Base-by-base conservation (phyloP, 2,113 vertebrate species). In the Phrynosoma blainvillii region DNA sequence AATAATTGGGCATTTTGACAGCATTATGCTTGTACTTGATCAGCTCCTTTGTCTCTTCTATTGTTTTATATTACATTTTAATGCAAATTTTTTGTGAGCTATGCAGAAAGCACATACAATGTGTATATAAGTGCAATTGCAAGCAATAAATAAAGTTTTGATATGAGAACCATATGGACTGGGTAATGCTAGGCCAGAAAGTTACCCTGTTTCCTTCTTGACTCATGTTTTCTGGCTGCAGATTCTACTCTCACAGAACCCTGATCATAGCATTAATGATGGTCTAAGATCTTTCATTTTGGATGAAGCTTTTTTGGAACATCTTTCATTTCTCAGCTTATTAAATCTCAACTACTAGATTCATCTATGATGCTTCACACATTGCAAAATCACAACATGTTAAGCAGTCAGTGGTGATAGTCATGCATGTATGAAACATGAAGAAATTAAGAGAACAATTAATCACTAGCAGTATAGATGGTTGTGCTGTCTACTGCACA, bases 361-460 rank as follows among this genome's bases (percentile, higher is more conserved):
- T 59, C n/a, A 79, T n/a, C 14, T 25, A 21, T 52, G 27, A 56
- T 79, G 27, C 12, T 5, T 56, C 13, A 54, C 10, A 54, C 47
- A 30, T 88, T 62, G 59, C 13, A 62, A 62, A 18, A 12, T 79
- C 27, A n/a, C 47, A 42, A 30, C 47, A 54, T 79, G 47, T 66
- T 84, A 23, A 66, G 20, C 8, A 47, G 13, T 84, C 47, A 89
- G 25, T 79, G 66, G 88, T 81, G 74, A 59, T 90, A 40, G 88
- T 12, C 18, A 65, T 62, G 88, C 91, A 90, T n/a, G 2, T 79
- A 30, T n/a, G 14, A 79, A 56, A 23, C 75, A 8, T 40, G 42
- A 10, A 47, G 75, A 90, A 90, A 89, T 91, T 85, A 81, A 81
- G 47, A n/a, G 4, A 85, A 20, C 27, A 88, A 85, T 80, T 71